These are phyloP conservation scores for Aurelia aurita complex sp. Pacific DNA, from an alignment of 30 jellyfish, hydroid and myxozoan species.

Conservation along the genomic window DNA sequence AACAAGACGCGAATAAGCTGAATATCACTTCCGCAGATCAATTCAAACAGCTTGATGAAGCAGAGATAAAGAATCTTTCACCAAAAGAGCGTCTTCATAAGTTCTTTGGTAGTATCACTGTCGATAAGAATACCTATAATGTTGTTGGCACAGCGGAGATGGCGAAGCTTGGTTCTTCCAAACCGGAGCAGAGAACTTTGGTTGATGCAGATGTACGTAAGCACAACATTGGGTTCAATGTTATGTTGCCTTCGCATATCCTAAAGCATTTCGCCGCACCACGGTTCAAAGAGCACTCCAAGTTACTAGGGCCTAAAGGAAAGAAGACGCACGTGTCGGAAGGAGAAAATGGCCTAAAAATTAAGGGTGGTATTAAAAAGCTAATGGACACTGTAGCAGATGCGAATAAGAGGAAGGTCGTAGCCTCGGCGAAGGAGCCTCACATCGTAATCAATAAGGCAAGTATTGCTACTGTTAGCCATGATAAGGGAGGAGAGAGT, in stretches of 20 bases:
- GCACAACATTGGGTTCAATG: conserved; percentile 94
- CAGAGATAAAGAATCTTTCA: conserved; percentile 60
- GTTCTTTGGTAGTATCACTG: conserved; percentile 83
- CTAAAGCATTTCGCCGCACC: conserved; percentile 87
- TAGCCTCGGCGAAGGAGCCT: conserved; percentile 55
- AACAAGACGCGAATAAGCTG: conserved; percentile 13
- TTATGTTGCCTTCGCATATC: conserved; percentile 74
- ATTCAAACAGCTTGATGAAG: conserved; percentile 66
- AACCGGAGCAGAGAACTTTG: conserved; percentile 24
- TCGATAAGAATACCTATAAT: conserved; percentile 68
- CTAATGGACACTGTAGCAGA: conserved; percentile 73
- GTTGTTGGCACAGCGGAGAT: conserved; percentile 90
- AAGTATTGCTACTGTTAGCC: conserved; percentile 69
- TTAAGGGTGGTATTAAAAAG: conserved; percentile 74
- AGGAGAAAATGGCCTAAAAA: conserved; percentile 47
- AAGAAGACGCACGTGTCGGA: conserved; percentile 42
- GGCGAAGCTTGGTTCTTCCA: conserved; percentile 27
- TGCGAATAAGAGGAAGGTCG: conserved; percentile 75
- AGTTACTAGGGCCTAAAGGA: conserved; percentile 56
- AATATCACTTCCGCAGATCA: conserved; percentile 33
- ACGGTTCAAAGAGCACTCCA: conserved; percentile 68
- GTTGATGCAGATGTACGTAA: conserved; percentile 81
- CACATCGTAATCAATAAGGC: conserved; percentile 62
- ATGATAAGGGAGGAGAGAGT: conserved; percentile 54
- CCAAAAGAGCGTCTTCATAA: conserved; percentile 82